These are phyloP conservation scores for Exephanes ischioxanthus DNA, from an alignment of 2,888 invertebrate species.

Conservation along the genomic window DNA sequence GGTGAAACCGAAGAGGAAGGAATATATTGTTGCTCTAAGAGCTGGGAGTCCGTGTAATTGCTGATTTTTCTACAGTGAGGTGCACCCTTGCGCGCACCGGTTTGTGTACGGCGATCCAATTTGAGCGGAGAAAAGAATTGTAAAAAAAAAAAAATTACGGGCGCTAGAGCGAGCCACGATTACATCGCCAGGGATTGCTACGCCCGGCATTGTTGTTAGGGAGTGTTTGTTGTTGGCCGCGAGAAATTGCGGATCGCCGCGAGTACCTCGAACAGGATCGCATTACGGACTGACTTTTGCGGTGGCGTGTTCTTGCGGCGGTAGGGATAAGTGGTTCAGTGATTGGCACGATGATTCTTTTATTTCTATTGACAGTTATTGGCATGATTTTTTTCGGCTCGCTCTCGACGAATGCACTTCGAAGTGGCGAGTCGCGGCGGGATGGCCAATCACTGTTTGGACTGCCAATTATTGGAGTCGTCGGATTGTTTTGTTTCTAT, in stretches of 20 bases:
- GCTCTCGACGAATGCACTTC: background rate
- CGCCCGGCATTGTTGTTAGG: constrained; percentile 31
- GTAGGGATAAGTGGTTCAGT: background rate
- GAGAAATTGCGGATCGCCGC: constrained; percentile 42
- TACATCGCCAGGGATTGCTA: constrained; percentile 34
- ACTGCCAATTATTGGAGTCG: background rate
- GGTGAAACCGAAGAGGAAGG: constrained; percentile 27
- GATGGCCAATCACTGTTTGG: background rate
- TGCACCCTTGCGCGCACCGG: background rate
- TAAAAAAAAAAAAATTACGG: constrained; percentile 17
- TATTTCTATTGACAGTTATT: background rate
- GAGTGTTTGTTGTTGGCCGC: constrained; percentile 3
- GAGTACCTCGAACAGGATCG: constrained; percentile 23
- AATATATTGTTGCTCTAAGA: constrained; percentile 42
- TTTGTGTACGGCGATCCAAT: background rate
- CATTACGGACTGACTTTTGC: constrained; percentile 39
- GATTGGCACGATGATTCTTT: constrained; percentile 1
- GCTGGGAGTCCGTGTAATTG: constrained; percentile 50
- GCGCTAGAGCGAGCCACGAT: constrained; percentile 41
- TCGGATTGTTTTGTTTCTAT: constrained; percentile 13
- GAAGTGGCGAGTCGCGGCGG: background rate
- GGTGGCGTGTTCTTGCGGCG: background rate
- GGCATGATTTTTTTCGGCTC: background rate
- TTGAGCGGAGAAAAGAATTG: constrained; percentile 15
- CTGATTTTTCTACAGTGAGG: constrained; percentile 31